Percentiles rank a stretch among this genome's conserved stretches.
These are phyloP conservation scores for Bugula neritina DNA, from an alignment of 2,888 invertebrate genomes.

Conservation along the genomic window DNA sequence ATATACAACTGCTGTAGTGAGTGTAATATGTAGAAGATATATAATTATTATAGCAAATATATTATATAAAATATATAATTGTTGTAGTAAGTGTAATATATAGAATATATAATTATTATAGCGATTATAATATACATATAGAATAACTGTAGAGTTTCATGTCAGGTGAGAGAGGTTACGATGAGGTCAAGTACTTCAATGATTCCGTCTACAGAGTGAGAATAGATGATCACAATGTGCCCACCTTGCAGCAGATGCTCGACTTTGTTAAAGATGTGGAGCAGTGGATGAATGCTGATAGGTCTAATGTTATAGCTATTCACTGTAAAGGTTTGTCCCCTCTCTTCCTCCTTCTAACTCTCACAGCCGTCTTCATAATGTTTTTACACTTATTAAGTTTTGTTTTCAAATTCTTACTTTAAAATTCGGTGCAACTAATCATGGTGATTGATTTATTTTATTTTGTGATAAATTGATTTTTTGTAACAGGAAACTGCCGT, in stretches of 20 bases:
- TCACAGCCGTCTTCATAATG: too few species aligned
- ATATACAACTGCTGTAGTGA: constrained; percentile 57
- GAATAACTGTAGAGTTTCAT: constrained; percentile 57
- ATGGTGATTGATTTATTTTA: too few species aligned
- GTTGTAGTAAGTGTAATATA: constrained; percentile 56
- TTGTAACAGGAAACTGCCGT: too few species aligned
- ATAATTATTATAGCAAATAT: too few species aligned
- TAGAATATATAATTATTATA: too few species aligned
- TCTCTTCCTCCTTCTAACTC: too few species aligned
- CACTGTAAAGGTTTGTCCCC: constrained; percentile 54
- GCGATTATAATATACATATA: too few species aligned
- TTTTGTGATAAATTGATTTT: too few species aligned
- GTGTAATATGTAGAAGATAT: too few species aligned
- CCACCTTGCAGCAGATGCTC: constrained; percentile 53
- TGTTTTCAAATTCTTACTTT: too few species aligned
- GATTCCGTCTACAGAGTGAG: constrained; percentile 53
- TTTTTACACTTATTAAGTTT: too few species aligned
- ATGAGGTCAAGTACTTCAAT: constrained; percentile 52
- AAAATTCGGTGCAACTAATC: too few species aligned
- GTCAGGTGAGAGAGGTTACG: constrained; percentile 56
- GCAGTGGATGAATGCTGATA: constrained; percentile 52
- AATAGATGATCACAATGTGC: constrained; percentile 58
- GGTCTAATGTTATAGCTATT: constrained; percentile 56
- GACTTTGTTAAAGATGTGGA: constrained; percentile 53
- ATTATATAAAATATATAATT: constrained; percentile 56